Evolutionary conservation across 2,888 invertebrate genomes (phyloP), one percentile per base, ranked within the genome.

Genomic region (Apodemia hepburni): DNA sequence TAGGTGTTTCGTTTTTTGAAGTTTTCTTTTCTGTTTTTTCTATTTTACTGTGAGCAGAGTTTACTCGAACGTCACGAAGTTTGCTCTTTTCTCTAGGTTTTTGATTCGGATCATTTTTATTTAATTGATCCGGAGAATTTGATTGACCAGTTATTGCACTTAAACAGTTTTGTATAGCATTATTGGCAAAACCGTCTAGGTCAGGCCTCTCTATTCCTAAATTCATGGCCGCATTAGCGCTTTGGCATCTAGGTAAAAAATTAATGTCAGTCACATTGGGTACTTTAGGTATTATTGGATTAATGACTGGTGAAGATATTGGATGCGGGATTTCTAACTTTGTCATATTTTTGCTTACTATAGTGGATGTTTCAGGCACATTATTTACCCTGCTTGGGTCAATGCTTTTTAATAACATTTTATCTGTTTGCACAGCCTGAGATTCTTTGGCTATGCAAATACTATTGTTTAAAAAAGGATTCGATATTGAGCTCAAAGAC

Each of bases 261-360:
- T 75, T 84, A 0, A 84, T 80, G 60, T 91, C 90, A 0, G 82
- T 80, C 3, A 87, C 85, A 68, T 85, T 86, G 3, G 90, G 85
- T 18, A 87, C 80, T 77, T 91, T 90, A 0, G 90, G 87, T 71
- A 90, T 86, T 0, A 86, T 87, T 42, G 90, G 87, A 66, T 81
- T 91, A 63, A 91, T 87, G 15, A 89, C 88, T 3, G 92, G 92
- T 0, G 92, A 92, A 0, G 91, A 85, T 64, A 91, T 92, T 0
- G 92, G 91, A 72, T 89, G 87, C 29, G 92, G 91, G 38, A 91
- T 88, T 80, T 91, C 91, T 63, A 92, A 68, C 72, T 92, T 92
- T 0, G 88, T 87, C 1, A 83, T 78, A 60, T 72, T 77, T 73
- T 87, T 88, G 66, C 85, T 87, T 18, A 87, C 81, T 2, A 85